Base-by-base conservation (phyloP, 2,888 invertebrate genomes). In the Mactromeris polynyma region DNA sequence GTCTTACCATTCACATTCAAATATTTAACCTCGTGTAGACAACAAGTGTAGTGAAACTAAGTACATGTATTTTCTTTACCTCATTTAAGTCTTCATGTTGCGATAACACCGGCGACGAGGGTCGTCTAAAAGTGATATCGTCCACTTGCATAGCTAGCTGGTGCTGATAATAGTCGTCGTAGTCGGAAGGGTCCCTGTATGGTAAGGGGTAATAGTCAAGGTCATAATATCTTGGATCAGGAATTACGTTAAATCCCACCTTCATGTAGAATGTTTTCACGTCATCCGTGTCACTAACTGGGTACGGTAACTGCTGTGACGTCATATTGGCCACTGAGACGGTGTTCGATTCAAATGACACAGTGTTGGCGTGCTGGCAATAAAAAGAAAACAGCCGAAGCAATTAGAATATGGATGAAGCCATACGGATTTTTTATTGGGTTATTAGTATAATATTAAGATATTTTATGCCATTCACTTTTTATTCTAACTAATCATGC, bases 191-290 rank as follows among this genome's bases (percentile, higher is more conserved):
- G 11, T 64, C n/a, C 26, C 58, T 64, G 58, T 64, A 64, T n/a
- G 21, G n/a, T 64, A 64, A 26, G 26, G 58, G 58, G 26, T 64
- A 64, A 64, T 64, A n/a, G 3, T 64, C 58, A 64, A 64, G 58
- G 58, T 64, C 58, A 11, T 64, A 64, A 26, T n/a, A 64, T 26
- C n/a, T n/a, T 64, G 58, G 58, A 26, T 64, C 58, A 11, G 58
- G 58, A 4, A 64, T 64, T 7, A 64, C n/a, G n/a, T 64, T 64
- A 26, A 64, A 64, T 11, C 58, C 58, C 4, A 64, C 58, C 26
- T 64, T 64, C 58, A 64, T 64, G 58, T 64, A 64, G 58, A 64
- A 64, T 64, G 58, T 64, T 26, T 64, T 64, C 26, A 64, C 58
- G 58, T 64, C 58, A 0, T n/a, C 26, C 11, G 58, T 64, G 58